phyloP scores from a whole-genome alignment of 2,888 invertebrate genomes.

The Eledona agricola region DNA sequence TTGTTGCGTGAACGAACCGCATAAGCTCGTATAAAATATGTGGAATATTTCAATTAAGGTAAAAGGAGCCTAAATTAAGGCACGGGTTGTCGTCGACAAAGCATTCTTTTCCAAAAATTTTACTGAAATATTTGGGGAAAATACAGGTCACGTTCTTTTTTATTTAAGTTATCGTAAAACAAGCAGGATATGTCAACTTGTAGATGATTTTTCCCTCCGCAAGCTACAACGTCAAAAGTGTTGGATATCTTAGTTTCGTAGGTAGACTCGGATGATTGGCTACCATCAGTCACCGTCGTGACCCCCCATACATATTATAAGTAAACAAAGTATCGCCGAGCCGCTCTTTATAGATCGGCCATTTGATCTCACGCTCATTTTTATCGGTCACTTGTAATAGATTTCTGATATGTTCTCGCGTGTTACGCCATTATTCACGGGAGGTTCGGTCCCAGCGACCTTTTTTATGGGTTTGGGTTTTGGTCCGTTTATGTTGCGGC shows the following conservation, averaged over 20 bases:
- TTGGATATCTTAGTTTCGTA: conserved; percentile 48
- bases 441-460: conserved; percentile 42
- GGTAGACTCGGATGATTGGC: conserved; percentile 45
- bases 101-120: conserved; percentile 10
- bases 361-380: conserved; percentile 55
- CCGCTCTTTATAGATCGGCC: conserved; percentile 53
- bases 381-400: conserved; percentile 54
- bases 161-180: no score
- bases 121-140: no score
- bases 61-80: conserved; percentile 46
- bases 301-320: conserved; percentile 53
- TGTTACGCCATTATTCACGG: conserved; percentile 50
- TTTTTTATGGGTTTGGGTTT: conserved; percentile 34
- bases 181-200: no score
- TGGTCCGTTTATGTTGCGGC: conserved; percentile 6
- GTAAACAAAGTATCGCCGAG: conserved; percentile 52
- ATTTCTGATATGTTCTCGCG: conserved; percentile 52
- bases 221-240: conserved; percentile 50
- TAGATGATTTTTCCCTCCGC: no score
- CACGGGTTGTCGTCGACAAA: conserved; percentile 43
- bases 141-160: no score
- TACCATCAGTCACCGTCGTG: conserved; percentile 53
- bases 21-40: conserved; percentile 42
- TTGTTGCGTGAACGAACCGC: conserved; percentile 38
- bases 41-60: conserved; percentile 49